Evolutionary conservation across 2,113 vertebrate species (phyloP).

Genomic region (Gallinago paraguaiae): DNA sequence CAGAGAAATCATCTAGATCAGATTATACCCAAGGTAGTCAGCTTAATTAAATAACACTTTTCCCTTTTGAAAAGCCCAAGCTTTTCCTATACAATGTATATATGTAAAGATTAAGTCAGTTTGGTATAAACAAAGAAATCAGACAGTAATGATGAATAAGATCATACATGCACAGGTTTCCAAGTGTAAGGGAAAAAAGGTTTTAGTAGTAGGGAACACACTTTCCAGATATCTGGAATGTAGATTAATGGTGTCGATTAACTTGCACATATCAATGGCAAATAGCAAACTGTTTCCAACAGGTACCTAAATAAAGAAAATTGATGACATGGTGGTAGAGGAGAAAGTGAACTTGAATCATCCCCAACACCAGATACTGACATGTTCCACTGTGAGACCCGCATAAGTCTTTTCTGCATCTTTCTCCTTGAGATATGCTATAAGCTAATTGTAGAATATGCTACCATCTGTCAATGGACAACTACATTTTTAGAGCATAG

Average conservation of each 20-base stretch:
- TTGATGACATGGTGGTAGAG: background rate
- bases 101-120: background rate
- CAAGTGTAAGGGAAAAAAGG: background rate
- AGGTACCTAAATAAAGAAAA: background rate
- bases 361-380: background rate
- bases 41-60: background rate
- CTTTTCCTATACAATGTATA: background rate
- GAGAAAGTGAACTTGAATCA: constrained; percentile 11
- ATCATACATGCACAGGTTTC: background rate
- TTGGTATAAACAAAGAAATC: background rate
- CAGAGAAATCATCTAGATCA: background rate
- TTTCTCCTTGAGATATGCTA: background rate
- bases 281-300: background rate
- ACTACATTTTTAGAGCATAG: background rate
- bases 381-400: background rate
- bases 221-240: background rate
- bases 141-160: background rate
- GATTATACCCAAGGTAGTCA: background rate
- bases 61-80: background rate
- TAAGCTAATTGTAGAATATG: background rate
- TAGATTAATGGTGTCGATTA: background rate
- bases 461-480: background rate
- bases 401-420: background rate
- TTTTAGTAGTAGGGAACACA: background rate
- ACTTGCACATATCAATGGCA: background rate